phyloP scores from a whole-genome alignment of 2,888 invertebrate species.

The Pseudococcus longispinus region DNA sequence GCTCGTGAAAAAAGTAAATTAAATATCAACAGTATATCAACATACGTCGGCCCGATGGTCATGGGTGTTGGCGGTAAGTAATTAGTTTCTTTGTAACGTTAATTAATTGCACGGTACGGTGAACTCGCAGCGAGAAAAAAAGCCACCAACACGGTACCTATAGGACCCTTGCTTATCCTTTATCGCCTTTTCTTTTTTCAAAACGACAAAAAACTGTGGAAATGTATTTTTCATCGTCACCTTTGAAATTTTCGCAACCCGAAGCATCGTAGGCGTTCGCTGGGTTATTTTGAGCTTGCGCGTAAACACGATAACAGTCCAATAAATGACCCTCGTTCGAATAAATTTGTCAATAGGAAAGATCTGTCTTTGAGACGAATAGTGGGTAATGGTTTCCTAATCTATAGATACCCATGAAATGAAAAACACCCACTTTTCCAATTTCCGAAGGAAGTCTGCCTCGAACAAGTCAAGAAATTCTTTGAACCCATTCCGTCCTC shows the following conservation, averaged over 20 bases:
- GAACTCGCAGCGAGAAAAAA: background rate
- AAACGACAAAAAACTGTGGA: background rate
- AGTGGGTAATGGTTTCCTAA: no score
- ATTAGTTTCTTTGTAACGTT: conserved; percentile 28
- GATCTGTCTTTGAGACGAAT: background rate
- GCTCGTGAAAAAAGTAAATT: conserved; percentile 51
- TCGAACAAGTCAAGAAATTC: no score
- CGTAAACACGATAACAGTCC: background rate
- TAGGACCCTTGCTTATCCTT: background rate
- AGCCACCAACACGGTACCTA: background rate
- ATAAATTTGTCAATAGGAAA: background rate
- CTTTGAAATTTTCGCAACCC: background rate
- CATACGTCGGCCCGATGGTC: conserved; percentile 95
- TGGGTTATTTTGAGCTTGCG: background rate
- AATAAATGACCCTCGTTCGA: background rate
- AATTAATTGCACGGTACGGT: conserved; percentile 16
- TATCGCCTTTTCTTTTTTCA: background rate
- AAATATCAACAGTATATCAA: conserved; percentile 53
- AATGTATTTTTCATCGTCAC: background rate
- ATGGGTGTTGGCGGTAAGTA: conserved; percentile 92
- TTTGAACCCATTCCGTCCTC: no score
- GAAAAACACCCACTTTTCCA: no score
- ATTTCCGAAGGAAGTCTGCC: no score
- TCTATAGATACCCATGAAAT: no score
- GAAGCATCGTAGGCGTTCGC: background rate